Percentiles rank a stretch among this genome's conserved stretches.
Conservation (phyloP, 2,113 vertebrate species). For the Tragulus kanchil region DNA sequence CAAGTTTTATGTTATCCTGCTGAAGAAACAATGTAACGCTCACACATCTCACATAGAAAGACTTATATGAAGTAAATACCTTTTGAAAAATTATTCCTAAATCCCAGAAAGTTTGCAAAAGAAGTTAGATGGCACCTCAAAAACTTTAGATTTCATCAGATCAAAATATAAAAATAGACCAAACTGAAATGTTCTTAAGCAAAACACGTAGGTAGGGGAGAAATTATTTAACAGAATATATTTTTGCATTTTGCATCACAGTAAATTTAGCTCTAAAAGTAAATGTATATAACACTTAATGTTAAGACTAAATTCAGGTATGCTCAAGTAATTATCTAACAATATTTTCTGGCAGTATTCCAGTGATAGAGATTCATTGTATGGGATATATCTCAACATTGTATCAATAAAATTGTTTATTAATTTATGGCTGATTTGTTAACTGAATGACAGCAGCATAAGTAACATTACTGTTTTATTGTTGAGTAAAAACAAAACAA, state of each 20-base stretch:
- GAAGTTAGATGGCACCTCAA: not conserved
- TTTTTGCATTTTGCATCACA: slow-evolving; percentile 39
- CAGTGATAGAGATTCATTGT: not conserved
- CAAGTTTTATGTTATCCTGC: not conserved
- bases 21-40: slow-evolving; percentile 26
- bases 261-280: not conserved
- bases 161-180: slow-evolving; percentile 30
- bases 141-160: not conserved
- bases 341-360: not conserved
- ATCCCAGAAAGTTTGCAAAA: not conserved
- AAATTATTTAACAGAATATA: not conserved
- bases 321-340: not conserved
- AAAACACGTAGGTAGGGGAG: not conserved
- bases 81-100: not conserved
- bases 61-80: not conserved
- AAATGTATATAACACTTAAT: not conserved
- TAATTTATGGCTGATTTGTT: not conserved
- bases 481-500: not conserved
- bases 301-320: not conserved
- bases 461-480: not conserved
- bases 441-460: not conserved
- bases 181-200: not conserved
- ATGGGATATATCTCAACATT: not conserved
- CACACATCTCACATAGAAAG: not conserved
- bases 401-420: not conserved